Conservation (phyloP, 2,113 vertebrate genomes). For the Panthera leo region DNA sequence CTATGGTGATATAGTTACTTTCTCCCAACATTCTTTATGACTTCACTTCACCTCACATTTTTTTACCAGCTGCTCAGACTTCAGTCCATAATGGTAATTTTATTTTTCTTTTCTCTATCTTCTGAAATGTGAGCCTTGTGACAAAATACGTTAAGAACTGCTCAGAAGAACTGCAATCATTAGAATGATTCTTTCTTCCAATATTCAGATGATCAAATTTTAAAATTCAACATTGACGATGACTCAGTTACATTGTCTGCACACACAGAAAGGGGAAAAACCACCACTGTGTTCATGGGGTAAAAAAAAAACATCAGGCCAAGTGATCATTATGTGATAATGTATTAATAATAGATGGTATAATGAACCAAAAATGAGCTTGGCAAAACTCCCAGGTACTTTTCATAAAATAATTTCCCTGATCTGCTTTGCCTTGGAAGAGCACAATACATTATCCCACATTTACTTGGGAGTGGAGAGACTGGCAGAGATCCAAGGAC, state of each 20-base stretch:
- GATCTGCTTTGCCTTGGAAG: slow-evolving; percentile 24
- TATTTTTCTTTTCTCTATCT: neutral
- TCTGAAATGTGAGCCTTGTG: neutral
- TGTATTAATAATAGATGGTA: slow-evolving; percentile 57
- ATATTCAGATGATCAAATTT: neutral
- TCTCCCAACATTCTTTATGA: neutral
- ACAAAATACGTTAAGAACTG: neutral
- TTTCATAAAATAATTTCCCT: slow-evolving; percentile 34
- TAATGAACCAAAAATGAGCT: slow-evolving; percentile 34
- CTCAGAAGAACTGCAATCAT: neutral
- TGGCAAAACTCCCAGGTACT: slow-evolving; percentile 55
- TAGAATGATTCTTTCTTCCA: neutral
- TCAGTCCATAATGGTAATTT: neutral
- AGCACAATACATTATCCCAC: neutral
- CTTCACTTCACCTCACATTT: neutral
- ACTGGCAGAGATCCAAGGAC: neutral
- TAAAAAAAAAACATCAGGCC: slow-evolving; percentile 23
- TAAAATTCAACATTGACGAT: neutral
- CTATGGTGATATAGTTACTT: neutral
- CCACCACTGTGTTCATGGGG: neutral
- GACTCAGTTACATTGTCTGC: neutral
- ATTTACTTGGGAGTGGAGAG: neutral
- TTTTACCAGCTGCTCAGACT: neutral
- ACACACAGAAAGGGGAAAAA: neutral
- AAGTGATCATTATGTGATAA: slow-evolving; percentile 18